phyloP scores from a whole-genome alignment of 2,113 vertebrate species.

The Machaerirhynchus nigripectus region DNA sequence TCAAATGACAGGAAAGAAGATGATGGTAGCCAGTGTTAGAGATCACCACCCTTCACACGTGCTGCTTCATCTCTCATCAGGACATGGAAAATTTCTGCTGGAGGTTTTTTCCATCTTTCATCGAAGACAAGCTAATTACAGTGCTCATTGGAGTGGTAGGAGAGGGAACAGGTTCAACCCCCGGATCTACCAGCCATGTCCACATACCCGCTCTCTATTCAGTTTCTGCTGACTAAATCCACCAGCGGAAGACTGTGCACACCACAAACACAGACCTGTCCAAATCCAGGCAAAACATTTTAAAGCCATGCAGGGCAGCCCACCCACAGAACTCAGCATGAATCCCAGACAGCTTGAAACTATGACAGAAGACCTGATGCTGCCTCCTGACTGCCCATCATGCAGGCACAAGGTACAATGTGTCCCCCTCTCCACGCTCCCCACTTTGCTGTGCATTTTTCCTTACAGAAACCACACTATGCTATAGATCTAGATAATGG shows the following conservation, averaged over 20 bases:
- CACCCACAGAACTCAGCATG: background rate
- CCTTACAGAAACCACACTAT: background rate
- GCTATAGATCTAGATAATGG: background rate
- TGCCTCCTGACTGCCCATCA: background rate
- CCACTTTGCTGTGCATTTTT: background rate
- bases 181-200: no score
- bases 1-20: background rate
- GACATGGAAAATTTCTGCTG: background rate
- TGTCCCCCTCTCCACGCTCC: background rate
- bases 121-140: background rate
- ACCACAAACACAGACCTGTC: background rate
- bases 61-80: background rate
- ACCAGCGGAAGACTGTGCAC: background rate
- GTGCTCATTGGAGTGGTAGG: fast-evolving
- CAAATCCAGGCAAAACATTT: background rate
- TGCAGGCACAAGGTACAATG: background rate
- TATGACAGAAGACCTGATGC: background rate
- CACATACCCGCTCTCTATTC: background rate
- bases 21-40: background rate
- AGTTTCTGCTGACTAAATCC: background rate
- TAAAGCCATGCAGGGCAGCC: background rate
- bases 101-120: background rate
- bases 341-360: background rate
- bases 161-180: background rate
- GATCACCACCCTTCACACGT: background rate